Evolutionary conservation across 2,113 vertebrate genomes (phyloP), one percentile per base, ranked within the genome.

Genomic region (Fregata magnificens): DNA sequence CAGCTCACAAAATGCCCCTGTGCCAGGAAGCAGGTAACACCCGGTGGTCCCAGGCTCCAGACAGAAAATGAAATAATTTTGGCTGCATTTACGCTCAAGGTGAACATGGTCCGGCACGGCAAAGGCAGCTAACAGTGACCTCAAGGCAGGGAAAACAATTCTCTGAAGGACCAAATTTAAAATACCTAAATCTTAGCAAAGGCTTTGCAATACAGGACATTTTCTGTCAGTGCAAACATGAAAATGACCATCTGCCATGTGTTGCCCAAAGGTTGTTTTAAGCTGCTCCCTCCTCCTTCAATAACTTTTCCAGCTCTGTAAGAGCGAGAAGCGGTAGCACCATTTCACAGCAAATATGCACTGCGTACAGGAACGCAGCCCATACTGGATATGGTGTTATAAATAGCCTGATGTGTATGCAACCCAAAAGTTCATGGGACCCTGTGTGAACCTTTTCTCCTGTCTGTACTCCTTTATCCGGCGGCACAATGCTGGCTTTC

Each of bases 401-500:
- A 78, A 91, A 85, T 3, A 81, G 66, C 74, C 70, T 70, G 91
- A 94, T 49, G 53, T 26, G 61, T 47, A 49, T 4, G 44, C 93
- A 90, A 40, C 77, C 92, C 83, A 63, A 93, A 97, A 90, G 93
- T 76, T 78, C 88, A 77, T 7, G 56, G 66, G 71, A 77, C 62
- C 65, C 92, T 91, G 66, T 92, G 85, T 71, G 96, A 95, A 71
- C 69, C 76, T 78, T 65, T 69, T 53, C 94, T 97, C 82, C 95
- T 83, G 88, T 67, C 81, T 71, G 69, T 45, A 67, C 26, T 44
- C 89, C 85, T 90, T 88, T 95, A 94, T 82, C 67, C 67, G 16
- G 78, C 3, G 2, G 56, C 88, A 97, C 96, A 97, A 92, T 83
- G 38, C 96, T 31, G 62, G 34, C 93, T 96, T 97, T 97, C 93